Evolutionary conservation across 2,888 invertebrate genomes (phyloP).

Genomic region (Elaeidobius kamerunicus): DNA sequence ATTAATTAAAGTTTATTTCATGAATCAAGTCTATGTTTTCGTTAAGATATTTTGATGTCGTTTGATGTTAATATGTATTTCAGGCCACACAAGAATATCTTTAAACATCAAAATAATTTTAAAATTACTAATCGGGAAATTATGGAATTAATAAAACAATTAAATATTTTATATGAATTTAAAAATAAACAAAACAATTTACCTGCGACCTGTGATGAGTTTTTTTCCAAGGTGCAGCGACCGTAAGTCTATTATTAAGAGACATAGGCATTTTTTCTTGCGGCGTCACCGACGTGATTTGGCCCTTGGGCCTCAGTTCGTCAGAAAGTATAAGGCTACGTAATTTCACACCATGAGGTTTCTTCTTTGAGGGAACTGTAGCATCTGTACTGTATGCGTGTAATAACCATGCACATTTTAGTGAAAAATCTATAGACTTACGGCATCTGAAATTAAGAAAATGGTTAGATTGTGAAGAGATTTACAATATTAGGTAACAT

Average conservation of each 20-base stretch:
- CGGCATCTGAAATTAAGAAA: slow-evolving; percentile 85
- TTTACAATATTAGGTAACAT: no score
- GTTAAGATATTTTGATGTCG: no score
- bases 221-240: slow-evolving; percentile 58
- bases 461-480: no score
- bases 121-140: no score
- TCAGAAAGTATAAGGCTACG: slow-evolving; percentile 72
- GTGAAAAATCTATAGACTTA: slow-evolving; percentile 91
- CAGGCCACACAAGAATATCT: no score
- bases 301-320: slow-evolving; percentile 49
- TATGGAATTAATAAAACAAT: background rate
- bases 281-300: slow-evolving; percentile 2
- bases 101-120: no score
- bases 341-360: slow-evolving; percentile 71
- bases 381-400: slow-evolving; percentile 88
- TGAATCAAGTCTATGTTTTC: no score
- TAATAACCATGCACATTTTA: slow-evolving; percentile 94
- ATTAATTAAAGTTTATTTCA: no score
- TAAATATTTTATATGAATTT: no score
- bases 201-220: slow-evolving; percentile 50
- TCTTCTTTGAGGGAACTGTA: slow-evolving; percentile 64
- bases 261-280: slow-evolving; percentile 16
- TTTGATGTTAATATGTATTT: no score
- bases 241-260: slow-evolving; percentile 36
- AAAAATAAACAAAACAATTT: background rate